Evolutionary conservation across 2,113 vertebrate genomes (phyloP).

Genomic region (Pogonocichla stellata): DNA sequence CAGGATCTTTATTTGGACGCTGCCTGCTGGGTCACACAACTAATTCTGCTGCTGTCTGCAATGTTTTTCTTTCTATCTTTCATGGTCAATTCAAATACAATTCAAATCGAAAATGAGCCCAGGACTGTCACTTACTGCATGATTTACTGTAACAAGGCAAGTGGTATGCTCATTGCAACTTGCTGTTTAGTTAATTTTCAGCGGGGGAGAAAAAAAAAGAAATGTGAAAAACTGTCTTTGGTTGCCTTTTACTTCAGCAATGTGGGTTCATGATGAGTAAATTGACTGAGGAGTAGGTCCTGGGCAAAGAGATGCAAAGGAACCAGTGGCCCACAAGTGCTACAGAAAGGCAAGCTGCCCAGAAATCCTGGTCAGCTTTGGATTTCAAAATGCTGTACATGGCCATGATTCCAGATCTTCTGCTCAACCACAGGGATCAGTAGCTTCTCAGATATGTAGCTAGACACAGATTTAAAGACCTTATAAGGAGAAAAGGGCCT

Average conservation of each 20-base stretch:
- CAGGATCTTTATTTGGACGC: background rate
- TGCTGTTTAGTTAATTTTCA: background rate
- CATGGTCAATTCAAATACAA: background rate
- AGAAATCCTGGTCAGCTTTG: background rate
- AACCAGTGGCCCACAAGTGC: background rate
- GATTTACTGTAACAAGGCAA: background rate
- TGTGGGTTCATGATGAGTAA: background rate
- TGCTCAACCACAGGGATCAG: background rate
- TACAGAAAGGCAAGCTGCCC: background rate
- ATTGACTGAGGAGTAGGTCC: background rate
- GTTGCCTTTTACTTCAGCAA: background rate
- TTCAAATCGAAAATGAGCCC: background rate
- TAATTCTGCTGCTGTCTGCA: background rate
- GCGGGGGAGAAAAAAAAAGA: background rate
- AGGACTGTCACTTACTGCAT: background rate
- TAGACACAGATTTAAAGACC: background rate
- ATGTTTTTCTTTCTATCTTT: background rate
- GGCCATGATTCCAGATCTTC: background rate
- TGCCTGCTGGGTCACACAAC: background rate
- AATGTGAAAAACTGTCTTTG: background rate
- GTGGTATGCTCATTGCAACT: background rate
- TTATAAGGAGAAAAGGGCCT: background rate
- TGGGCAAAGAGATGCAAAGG: background rate
- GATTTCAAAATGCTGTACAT: background rate
- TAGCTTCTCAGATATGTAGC: background rate